A percentile compares a stretch with the other conserved stretches of the same genome.
Conservation (phyloP, 1,140 invertebrate species). For the Lordiphosa collinella region DNA sequence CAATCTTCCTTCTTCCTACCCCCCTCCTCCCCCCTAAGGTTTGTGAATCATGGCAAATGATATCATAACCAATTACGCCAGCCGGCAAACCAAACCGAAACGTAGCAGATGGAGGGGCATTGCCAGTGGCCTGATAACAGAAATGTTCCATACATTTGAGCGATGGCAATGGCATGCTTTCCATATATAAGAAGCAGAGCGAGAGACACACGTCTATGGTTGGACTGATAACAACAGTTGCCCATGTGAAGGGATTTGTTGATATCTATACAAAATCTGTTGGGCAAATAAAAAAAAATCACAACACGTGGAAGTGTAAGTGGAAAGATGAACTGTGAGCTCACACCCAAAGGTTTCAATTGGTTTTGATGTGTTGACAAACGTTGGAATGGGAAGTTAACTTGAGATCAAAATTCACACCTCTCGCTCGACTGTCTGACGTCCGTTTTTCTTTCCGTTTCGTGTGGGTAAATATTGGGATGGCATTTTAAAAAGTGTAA, state of each 20-base stretch:
- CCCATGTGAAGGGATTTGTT: not conserved
- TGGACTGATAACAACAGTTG: too few species aligned
- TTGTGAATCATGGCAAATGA: conserved; percentile 59
- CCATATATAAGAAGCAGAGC: too few species aligned
- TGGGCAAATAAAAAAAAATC: conserved; percentile 7
- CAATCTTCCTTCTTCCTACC: conserved; percentile 20
- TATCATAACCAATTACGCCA: conserved; percentile 64
- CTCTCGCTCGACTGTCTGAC: conserved; percentile 21
- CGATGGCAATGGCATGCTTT: too few species aligned
- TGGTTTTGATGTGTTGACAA: too few species aligned
- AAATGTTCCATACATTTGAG: too few species aligned
- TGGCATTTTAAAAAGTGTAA: conserved; percentile 36
- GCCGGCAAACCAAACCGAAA: not conserved
- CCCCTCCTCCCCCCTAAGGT: not conserved
- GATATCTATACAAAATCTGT: conserved; percentile 25
- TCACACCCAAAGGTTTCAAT: conserved; percentile 7
- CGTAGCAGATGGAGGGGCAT: not conserved
- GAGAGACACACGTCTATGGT: too few species aligned
- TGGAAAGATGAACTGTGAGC: not conserved
- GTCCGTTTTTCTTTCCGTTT: conserved; percentile 5
- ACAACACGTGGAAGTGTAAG: not conserved
- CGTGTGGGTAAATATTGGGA: conserved; percentile 48
- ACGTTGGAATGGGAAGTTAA: too few species aligned
- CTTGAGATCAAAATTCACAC: conserved; percentile 32
- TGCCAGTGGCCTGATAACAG: not conserved